Conservation (phyloP, 2,113 vertebrate genomes). For the Menura novaehollandiae region DNA sequence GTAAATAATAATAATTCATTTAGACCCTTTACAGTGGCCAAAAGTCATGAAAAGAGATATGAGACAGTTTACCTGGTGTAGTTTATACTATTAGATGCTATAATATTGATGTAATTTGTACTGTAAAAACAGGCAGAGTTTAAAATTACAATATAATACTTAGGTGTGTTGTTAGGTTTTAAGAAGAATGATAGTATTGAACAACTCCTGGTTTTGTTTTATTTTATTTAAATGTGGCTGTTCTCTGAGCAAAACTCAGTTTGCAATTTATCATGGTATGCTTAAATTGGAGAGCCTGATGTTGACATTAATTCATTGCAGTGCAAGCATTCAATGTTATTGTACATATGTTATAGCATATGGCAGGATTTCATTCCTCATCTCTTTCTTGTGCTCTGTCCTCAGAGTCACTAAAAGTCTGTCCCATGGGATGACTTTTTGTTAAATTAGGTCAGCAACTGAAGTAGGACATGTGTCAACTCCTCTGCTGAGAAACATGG, state of each 20-base stretch:
- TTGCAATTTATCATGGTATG: background rate
- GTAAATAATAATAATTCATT: background rate
- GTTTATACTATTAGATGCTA: background rate
- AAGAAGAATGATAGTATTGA: background rate
- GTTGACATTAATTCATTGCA: conserved; percentile 63
- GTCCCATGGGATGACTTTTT: conserved; percentile 23
- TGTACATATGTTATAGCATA: conserved; percentile 72
- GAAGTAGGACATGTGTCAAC: background rate
- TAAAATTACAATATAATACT: background rate
- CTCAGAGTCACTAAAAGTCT: conserved; percentile 42
- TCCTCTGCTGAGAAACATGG: background rate
- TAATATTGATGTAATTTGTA: background rate
- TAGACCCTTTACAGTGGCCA: background rate
- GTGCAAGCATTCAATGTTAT: conserved; percentile 25
- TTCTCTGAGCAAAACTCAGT: background rate
- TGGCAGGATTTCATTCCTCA: conserved; percentile 61
- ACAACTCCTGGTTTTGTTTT: background rate
- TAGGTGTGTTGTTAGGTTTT: background rate
- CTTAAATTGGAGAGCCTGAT: conserved; percentile 48
- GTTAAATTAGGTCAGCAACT: conserved; percentile 61
- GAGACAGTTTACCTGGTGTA: background rate
- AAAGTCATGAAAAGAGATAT: background rate
- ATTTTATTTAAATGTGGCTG: background rate
- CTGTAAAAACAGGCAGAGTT: background rate
- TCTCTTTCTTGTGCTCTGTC: conserved; percentile 38